phyloP scores from a whole-genome alignment of 2,113 vertebrate species.

The Sylvia atricapilla region DNA sequence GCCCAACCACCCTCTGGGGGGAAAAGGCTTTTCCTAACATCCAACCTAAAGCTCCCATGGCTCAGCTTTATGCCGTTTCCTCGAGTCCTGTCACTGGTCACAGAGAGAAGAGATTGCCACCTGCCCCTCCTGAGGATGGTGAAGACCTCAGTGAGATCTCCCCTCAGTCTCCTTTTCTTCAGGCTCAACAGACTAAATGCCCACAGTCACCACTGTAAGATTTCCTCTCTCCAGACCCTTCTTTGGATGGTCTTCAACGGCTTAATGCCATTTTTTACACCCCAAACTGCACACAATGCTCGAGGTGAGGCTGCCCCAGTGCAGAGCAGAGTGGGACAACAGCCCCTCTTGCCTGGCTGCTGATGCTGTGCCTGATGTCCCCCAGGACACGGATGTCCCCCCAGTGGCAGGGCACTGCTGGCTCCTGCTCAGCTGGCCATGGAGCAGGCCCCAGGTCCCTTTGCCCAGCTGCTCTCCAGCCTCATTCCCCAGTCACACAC shows the following conservation, averaged over 20 bases:
- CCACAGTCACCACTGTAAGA: too few species aligned
- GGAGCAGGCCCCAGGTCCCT: not conserved
- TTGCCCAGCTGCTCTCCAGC: not conserved
- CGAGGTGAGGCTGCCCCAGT: not conserved
- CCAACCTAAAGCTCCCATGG: not conserved
- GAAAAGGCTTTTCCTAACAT: not conserved
- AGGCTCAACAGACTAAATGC: not conserved
- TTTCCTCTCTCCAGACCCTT: not conserved
- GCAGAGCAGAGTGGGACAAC: not conserved
- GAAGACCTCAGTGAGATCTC: not conserved
- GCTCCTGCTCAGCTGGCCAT: not conserved
- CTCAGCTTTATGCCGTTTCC: not conserved
- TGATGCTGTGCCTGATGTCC: not conserved
- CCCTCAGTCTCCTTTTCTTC: not conserved
- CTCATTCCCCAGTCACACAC: not conserved
- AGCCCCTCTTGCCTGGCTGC: not conserved
- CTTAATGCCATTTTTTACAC: not conserved
- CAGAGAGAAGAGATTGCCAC: not conserved
- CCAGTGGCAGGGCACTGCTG: not conserved
- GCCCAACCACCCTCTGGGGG: not conserved
- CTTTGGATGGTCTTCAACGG: not conserved
- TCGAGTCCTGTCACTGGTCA: rapidly evolving
- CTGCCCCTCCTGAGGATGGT: not conserved
- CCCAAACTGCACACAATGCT: not conserved
- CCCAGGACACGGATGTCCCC: not conserved